Evolutionary conservation across 2,113 vertebrate species (phyloP).

Genomic region (Prunella himalayana): DNA sequence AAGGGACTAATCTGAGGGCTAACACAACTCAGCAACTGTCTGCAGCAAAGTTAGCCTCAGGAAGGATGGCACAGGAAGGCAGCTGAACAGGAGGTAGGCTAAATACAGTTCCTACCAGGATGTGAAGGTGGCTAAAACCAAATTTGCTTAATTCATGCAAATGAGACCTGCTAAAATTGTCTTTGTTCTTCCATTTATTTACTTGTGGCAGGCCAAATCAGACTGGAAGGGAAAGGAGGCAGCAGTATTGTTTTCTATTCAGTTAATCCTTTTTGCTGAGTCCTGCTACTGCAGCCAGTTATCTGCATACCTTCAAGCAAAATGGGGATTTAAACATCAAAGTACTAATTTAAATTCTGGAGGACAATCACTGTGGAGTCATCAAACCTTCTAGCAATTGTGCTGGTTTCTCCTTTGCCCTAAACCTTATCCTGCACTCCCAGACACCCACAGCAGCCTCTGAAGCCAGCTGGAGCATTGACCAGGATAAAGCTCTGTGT

Average conservation of each 20-base stretch:
- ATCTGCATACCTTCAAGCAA: background rate
- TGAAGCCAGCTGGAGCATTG: background rate
- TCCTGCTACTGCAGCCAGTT: background rate
- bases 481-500: background rate
- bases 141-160: background rate
- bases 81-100: background rate
- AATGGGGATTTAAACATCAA: conserved; percentile 13
- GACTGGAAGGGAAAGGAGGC: background rate
- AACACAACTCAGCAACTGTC: accelerated
- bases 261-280: background rate
- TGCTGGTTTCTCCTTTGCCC: background rate
- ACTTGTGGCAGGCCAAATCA: background rate
- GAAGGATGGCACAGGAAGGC: background rate
- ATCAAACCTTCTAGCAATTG: background rate
- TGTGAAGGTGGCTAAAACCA: background rate
- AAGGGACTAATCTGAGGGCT: background rate
- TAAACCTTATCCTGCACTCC: background rate
- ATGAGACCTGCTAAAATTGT: background rate
- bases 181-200: background rate
- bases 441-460: background rate
- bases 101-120: background rate
- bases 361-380: background rate
- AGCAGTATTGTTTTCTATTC: background rate
- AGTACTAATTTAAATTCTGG: background rate
- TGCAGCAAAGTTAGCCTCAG: background rate